phyloP scores from a whole-genome alignment of 2,113 vertebrate genomes.

The Orycteropus afer region DNA sequence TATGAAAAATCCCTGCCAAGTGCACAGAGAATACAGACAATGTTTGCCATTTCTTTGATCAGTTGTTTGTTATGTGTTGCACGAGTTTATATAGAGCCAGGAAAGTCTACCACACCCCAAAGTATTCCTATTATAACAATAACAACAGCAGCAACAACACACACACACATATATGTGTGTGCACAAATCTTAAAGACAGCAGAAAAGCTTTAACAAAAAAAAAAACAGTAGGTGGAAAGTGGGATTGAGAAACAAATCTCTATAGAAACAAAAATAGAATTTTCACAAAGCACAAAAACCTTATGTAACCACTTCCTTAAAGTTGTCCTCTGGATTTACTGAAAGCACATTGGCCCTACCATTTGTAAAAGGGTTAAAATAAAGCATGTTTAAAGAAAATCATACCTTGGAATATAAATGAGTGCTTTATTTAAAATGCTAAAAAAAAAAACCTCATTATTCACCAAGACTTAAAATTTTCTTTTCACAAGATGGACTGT shows the following conservation, averaged over 20 bases:
- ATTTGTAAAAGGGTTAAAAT: background rate
- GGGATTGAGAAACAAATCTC: constrained; percentile 20
- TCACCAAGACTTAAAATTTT: background rate
- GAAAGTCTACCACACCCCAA: constrained; percentile 64
- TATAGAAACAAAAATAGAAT: constrained; percentile 30
- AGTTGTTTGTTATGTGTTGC: constrained; percentile 71
- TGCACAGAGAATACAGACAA: constrained; percentile 74
- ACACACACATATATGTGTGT: background rate
- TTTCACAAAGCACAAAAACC: constrained; percentile 44
- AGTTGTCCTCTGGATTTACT: background rate
- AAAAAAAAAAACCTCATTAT: background rate
- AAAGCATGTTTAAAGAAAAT: background rate
- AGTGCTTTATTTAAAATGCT: background rate
- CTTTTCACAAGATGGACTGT: background rate
- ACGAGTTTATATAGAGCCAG: constrained; percentile 66
- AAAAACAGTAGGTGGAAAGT: background rate
- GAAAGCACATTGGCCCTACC: background rate
- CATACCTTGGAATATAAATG: background rate
- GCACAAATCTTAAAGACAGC: constrained; percentile 14
- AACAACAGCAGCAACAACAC: constrained; percentile 10
- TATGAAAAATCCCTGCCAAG: constrained; percentile 85
- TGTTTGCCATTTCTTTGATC: constrained; percentile 77
- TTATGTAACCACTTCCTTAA: background rate
- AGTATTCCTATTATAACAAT: constrained; percentile 61
- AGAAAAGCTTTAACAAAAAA: background rate